Evolutionary conservation across 2,113 vertebrate species (phyloP).

Genomic region (Psettodes erumei): DNA sequence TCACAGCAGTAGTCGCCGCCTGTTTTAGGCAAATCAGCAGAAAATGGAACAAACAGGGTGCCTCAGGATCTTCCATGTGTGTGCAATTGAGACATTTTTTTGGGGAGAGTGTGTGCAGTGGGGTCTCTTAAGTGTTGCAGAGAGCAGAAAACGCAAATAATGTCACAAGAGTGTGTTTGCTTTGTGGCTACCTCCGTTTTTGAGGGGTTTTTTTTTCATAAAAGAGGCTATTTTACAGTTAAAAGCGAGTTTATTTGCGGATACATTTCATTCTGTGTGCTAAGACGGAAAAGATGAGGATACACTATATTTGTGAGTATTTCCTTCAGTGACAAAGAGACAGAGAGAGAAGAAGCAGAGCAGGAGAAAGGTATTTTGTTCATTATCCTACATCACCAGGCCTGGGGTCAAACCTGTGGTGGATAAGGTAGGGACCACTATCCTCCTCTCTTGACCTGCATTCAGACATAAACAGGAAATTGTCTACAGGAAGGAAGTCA

Average conservation of each 20-base stretch:
- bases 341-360: background rate
- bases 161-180: conserved; percentile 30
- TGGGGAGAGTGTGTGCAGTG: background rate
- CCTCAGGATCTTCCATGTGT: conserved; percentile 33
- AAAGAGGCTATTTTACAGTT: conserved; percentile 10
- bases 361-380: background rate
- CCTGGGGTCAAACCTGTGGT: conserved; percentile 45
- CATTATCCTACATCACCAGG: conserved; percentile 27
- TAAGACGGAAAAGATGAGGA: background rate
- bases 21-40: conserved; percentile 70
- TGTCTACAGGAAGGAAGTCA: conserved; percentile 80
- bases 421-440: conserved; percentile 49
- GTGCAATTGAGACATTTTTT: conserved; percentile 53
- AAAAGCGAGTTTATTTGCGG: background rate
- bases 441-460: conserved; percentile 71
- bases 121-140: conserved; percentile 12
- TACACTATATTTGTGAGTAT: background rate
- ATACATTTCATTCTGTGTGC: background rate
- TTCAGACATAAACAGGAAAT: conserved; percentile 84
- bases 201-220: background rate
- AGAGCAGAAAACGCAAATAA: conserved; percentile 39
- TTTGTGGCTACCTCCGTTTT: conserved; percentile 5
- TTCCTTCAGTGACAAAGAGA: background rate
- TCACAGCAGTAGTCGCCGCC: conserved; percentile 49
- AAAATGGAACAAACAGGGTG: conserved; percentile 62